Evolutionary conservation across 1,140 invertebrate species (phyloP).

Genomic region (Nephotettix cincticeps): DNA sequence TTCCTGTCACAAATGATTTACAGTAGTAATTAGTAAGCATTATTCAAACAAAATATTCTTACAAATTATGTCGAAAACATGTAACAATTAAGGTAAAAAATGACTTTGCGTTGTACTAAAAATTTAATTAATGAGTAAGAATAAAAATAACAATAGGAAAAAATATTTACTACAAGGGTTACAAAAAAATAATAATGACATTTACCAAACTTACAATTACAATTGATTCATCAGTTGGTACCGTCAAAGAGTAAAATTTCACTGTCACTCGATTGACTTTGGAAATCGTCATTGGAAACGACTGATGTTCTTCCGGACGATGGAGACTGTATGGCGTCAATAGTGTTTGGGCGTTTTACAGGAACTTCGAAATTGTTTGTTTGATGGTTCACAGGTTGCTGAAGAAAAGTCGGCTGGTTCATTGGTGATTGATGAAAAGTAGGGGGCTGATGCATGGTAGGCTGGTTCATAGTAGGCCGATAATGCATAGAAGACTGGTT

Average conservation of each 20-base stretch:
- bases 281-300: conserved; percentile 18
- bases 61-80: conserved; percentile 20
- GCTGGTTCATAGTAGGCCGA: conserved; percentile 11
- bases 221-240: conserved; percentile 15
- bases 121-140: conserved; percentile 21
- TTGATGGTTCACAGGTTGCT: conserved; percentile 13
- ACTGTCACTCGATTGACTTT: conserved; percentile 15
- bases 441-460: conserved; percentile 12
- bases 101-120: conserved; percentile 14
- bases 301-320: conserved; percentile 20
- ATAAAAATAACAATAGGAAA: conserved; percentile 19
- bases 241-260: conserved; percentile 6
- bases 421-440: conserved; percentile 12
- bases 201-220: conserved; percentile 6
- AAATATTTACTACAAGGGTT: conserved; percentile 25
- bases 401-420: conserved; percentile 2
- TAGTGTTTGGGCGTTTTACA: conserved; percentile 9
- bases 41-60: conserved; percentile 18
- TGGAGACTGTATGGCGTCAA: conserved; percentile 14
- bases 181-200: conserved; percentile 8
- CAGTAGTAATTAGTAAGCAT: conserved; percentile 19
- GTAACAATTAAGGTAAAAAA: conserved; percentile 14
- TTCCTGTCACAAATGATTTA: conserved; percentile 12
- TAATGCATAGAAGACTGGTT: conserved; percentile 16
- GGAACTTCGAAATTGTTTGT: conserved; percentile 3